Conservation (phyloP, 2,888 invertebrate species). For the Trilocha varians region DNA sequence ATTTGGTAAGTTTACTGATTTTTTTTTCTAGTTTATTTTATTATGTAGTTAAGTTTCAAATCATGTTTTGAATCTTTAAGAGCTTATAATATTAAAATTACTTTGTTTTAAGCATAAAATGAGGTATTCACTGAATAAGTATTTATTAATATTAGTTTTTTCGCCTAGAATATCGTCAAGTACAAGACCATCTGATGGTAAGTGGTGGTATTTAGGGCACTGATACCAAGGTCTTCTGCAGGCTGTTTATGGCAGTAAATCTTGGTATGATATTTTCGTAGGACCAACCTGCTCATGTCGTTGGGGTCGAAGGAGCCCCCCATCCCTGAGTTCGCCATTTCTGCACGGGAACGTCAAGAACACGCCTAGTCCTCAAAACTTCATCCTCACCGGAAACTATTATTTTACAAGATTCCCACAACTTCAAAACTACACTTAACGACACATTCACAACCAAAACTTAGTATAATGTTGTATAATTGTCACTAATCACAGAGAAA, state of each 20-base stretch:
- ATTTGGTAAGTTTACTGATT: no score
- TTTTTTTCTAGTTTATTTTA: no score
- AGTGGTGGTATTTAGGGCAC: no score
- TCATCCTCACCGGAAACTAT: constrained; percentile 52
- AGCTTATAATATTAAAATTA: no score
- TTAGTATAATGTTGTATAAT: constrained; percentile 5
- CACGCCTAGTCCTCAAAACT: constrained; percentile 29
- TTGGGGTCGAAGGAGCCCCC: constrained; percentile 80
- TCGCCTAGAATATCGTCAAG: no score
- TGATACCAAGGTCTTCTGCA: no score
- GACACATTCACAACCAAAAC: constrained; percentile 6
- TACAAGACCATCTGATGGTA: no score
- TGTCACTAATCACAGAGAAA: constrained; percentile 4
- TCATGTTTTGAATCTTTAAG: no score
- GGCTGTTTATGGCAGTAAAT: background rate
- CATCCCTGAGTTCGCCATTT: constrained; percentile 70
- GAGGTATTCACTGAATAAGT: no score
- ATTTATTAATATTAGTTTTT: no score
- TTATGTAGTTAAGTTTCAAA: no score
- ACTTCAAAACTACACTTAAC: constrained; percentile 13
- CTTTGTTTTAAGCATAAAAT: no score
- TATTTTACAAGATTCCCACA: constrained; percentile 35
- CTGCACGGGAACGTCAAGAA: constrained; percentile 28
- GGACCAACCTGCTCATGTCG: constrained; percentile 75
- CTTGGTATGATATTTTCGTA: background rate